Base-by-base conservation (phyloP, 2,113 vertebrate species). In the Phaethon lepturus region DNA sequence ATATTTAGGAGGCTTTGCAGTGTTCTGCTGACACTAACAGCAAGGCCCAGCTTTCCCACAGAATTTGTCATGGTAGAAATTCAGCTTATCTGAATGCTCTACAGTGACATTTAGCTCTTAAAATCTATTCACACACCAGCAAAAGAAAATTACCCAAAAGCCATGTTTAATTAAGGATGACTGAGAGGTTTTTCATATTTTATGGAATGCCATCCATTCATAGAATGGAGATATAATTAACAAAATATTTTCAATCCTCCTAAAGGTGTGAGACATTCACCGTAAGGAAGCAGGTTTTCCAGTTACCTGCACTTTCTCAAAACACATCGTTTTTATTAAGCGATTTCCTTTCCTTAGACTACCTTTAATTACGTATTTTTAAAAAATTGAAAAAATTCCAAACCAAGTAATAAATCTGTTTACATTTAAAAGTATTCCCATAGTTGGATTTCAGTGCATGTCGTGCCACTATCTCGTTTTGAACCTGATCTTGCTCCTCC, bases 401-500 rank as follows among this genome's bases (percentile, higher is more conserved):
- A 56, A 52, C 11, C 25, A 40, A 31, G 20, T 26, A 56, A 33
- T 56, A 35, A 14, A 4, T 56, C 18, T 66, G 10, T 75, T 94
- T 68, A 56, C 33, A 23, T 91, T 60, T 25, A 63, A 62, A 87
- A 47, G 13, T 44, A 31, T 83, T 92, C 91, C 86, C 68, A 1
- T 67, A 35, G 31, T 53, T 63, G 55, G 80, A 88, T 93, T 93
- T 83, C 45, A 91, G 44, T 90, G 64, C 52, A 23, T 81, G n/a
- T 72, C 52, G 7, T 78, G 26, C 35, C 69, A 28, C 52, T 67
- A 16, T 59, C 84, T 94, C 77, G 45, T 64, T 90, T 88, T 82
- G 60, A 94, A 76, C 67, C 82, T 92, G 58, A 83, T 86, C 82
- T 95, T 93, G 53, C 67, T 92, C 69, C 81, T 94, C 49, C 50